Evolutionary conservation across 2,113 vertebrate species (phyloP), one percentile per base, ranked within the genome.

Genomic region (Balaenoptera acutorostrata): DNA sequence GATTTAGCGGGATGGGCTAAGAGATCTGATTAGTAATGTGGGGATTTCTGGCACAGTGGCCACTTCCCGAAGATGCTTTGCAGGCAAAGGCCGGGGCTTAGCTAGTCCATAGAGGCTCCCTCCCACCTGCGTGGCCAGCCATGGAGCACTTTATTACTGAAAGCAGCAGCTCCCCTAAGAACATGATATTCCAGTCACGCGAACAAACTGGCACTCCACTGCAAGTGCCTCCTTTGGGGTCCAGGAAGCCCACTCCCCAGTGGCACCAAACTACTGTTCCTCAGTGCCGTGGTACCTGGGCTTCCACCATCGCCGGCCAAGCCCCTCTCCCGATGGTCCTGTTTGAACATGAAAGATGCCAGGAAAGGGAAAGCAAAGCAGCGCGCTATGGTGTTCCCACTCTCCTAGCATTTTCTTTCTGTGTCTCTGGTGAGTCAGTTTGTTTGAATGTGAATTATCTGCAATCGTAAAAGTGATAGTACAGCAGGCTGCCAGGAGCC

Each of bases 401-500:
- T 66, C 77, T 1, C 8, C 12, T 12, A 78, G 93, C 66, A 29
- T 84, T 83, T 91, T 90, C 97, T 84, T 55, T 49, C 72, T 55
- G 46, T 11, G 88, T 94, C 78, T 77, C 92, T 81, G 82, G 90
- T 59, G 93, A 95, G 86, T 92, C 86, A 85, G 86, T 97, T 93
- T 95, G 90, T 97, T 90, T 96, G 94, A 97, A 96, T 96, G 91
- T 93, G 96, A 97, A 93, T 97, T 93, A 93, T 95, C 82, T 96
- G 93, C 57, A 69, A 52, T 95, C 75, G 61, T 41, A 74, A 82
- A 84, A 80, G 72, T 66, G 95, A 61, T 7, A 44, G 90, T n/a
- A 68, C 61, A 71, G 59, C 97, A 84, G 87, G 90, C 91, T 97
- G 95, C 69, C 0, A 8, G 61, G 44, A 55, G 33, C 88, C 90